These are phyloP conservation scores for Hipposideros armiger DNA, from an alignment of 2,113 vertebrate species.

Conservation along the genomic window DNA sequence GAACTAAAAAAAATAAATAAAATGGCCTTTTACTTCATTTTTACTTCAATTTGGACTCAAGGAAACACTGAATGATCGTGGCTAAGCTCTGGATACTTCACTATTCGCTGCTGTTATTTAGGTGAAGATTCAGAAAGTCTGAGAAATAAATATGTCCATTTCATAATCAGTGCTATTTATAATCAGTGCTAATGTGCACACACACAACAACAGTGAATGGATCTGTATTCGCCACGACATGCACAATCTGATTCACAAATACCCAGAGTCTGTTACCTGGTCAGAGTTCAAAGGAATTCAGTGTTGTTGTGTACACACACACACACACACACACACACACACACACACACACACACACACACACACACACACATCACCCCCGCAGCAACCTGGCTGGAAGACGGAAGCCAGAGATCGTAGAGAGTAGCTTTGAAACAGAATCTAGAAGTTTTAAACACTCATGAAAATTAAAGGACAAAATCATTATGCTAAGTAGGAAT, in stretches of 20 bases:
- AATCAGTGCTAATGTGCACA: slow-evolving; percentile 22
- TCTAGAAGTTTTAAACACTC: slow-evolving; percentile 49
- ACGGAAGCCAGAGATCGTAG: neutral
- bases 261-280: neutral
- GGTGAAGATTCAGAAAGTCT: slow-evolving; percentile 82
- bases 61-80: slow-evolving; percentile 81
- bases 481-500: slow-evolving; percentile 46
- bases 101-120: slow-evolving; percentile 86
- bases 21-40: slow-evolving; percentile 82
- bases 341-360: slow-evolving; percentile 35
- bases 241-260: slow-evolving; percentile 51
- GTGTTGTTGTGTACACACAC: neutral
- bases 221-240: slow-evolving; percentile 41
- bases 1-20: slow-evolving; percentile 84
- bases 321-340: slow-evolving; percentile 35
- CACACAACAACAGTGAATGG: slow-evolving; percentile 25
- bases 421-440: slow-evolving; percentile 47
- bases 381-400: neutral
- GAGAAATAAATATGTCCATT: slow-evolving; percentile 51
- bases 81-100: slow-evolving; percentile 84
- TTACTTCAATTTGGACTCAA: slow-evolving; percentile 79
- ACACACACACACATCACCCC: neutral
- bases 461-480: slow-evolving; percentile 65
- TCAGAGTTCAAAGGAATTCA: slow-evolving; percentile 62
- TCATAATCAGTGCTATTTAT: slow-evolving; percentile 52